Percentiles rank a stretch among this genome's conserved stretches.
These are phyloP conservation scores for Ophion slaviceki DNA, from an alignment of 2,888 invertebrate species.

Conservation along the genomic window DNA sequence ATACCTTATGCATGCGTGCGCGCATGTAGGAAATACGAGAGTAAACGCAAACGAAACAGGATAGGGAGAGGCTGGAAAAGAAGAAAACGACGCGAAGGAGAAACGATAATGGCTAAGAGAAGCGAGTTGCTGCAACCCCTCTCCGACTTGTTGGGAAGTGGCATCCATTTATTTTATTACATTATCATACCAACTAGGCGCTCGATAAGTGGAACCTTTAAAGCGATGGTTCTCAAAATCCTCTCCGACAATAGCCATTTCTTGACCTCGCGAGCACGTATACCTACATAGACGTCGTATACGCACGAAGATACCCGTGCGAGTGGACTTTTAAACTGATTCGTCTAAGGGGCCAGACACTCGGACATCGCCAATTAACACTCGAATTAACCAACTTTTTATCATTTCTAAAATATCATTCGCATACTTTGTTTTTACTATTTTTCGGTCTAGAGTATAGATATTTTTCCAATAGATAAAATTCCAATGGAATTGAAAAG, in stretches of 20 bases:
- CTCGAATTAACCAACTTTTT: too few species aligned
- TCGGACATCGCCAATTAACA: too few species aligned
- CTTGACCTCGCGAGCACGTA: slow-evolving; percentile 12
- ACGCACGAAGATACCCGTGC: background rate
- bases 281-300: background rate
- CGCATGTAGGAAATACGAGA: slow-evolving; percentile 7
- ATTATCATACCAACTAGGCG: slow-evolving; percentile 83
- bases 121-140: slow-evolving; percentile 45
- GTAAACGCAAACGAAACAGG: slow-evolving; percentile 37
- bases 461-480: too few species aligned
- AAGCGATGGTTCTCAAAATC: slow-evolving; percentile 80
- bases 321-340: background rate
- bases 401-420: too few species aligned
- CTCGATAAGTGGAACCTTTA: slow-evolving; percentile 82
- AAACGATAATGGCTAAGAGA: slow-evolving; percentile 54
- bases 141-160: slow-evolving; percentile 71
- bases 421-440: too few species aligned
- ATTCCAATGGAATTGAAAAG: background rate
- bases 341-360: too few species aligned
- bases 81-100: slow-evolving; percentile 50
- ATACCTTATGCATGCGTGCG: too few species aligned
- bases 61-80: slow-evolving; percentile 19
- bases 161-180: slow-evolving; percentile 84
- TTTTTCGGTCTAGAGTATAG: too few species aligned
- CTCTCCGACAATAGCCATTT: slow-evolving; percentile 25